These are phyloP conservation scores for Acrocephalus arundinaceus DNA, from an alignment of 2,113 vertebrate species.

Conservation along the genomic window DNA sequence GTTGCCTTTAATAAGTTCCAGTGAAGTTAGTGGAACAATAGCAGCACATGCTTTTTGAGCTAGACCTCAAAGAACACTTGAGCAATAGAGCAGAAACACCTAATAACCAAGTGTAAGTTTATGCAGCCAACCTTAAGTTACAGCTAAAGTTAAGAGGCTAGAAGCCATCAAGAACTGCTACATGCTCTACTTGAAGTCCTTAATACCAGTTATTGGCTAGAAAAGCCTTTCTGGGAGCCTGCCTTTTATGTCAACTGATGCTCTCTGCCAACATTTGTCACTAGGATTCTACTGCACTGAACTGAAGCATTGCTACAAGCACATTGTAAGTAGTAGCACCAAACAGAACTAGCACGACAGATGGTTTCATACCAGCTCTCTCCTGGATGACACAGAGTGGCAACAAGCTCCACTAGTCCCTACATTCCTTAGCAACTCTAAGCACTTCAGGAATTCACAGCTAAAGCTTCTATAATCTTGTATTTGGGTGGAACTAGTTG, in stretches of 20 bases:
- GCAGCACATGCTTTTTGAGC: constrained; percentile 51
- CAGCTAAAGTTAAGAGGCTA: neutral
- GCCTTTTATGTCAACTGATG: neutral
- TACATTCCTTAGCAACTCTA: neutral
- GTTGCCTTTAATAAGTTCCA: constrained; percentile 16
- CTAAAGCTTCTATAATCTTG: neutral
- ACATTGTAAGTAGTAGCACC: neutral
- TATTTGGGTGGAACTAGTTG: neutral
- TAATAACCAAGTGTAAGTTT: neutral
- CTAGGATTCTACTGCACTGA: neutral
- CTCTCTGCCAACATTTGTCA: neutral
- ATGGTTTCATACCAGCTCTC: neutral
- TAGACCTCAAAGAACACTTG: constrained; percentile 59
- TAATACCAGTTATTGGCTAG: neutral
- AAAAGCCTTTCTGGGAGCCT: neutral
- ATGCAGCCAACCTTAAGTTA: neutral
- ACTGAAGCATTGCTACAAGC: neutral
- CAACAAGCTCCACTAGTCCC: neutral
- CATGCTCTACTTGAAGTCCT: neutral
- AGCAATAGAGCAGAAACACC: constrained; percentile 54
- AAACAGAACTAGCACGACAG: neutral
- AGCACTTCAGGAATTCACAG: neutral
- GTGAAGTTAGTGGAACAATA: constrained; percentile 50
- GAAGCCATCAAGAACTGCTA: neutral
- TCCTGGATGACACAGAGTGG: neutral